These are phyloP conservation scores for Ictidomys tridecemlineatus DNA, from an alignment of 2,113 vertebrate genomes.

Conservation along the genomic window DNA sequence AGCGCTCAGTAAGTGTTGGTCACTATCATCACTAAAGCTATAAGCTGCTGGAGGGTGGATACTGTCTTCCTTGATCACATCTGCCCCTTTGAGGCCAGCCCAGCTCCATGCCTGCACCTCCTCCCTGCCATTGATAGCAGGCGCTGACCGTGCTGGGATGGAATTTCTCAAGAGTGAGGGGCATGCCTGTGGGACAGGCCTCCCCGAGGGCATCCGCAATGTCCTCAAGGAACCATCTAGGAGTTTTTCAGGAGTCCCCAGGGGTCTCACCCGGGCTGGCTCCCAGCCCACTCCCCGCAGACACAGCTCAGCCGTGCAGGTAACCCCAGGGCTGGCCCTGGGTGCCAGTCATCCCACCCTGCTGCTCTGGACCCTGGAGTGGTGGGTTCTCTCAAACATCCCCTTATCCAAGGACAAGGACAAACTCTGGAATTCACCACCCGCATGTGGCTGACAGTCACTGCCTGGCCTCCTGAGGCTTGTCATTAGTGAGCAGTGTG, in stretches of 20 bases:
- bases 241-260: background rate
- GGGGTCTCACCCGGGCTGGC: background rate
- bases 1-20: background rate
- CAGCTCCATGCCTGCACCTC: background rate
- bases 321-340: background rate
- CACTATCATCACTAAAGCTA: accelerated
- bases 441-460: background rate
- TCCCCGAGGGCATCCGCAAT: background rate
- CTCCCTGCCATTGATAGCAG: background rate
- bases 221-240: background rate
- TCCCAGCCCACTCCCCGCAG: background rate
- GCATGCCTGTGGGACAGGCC: too few relatives aligned
- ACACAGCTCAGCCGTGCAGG: background rate
- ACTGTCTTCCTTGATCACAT: background rate
- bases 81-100: background rate
- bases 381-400: background rate
- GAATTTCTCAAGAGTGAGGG: background rate
- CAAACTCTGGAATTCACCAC: background rate
- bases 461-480: slow-evolving; percentile 51
- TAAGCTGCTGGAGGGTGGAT: background rate
- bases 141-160: accelerated
- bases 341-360: background rate
- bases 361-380: background rate
- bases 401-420: background rate
- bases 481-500: slow-evolving; percentile 53